Base-by-base conservation (phyloP, 2,113 vertebrate species). In the Macroglossus sobrinus region DNA sequence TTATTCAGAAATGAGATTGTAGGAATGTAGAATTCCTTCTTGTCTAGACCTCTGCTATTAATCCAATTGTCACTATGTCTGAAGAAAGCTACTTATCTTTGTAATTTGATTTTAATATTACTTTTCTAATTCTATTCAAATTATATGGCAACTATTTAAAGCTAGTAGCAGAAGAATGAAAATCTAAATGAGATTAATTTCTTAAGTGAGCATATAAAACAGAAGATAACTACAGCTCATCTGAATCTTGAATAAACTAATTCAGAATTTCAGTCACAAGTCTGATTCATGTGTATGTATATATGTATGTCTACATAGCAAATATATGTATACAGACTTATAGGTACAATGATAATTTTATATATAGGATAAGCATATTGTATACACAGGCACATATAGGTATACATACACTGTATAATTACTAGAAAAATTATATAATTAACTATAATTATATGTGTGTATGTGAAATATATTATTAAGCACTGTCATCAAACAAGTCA, bases 61-160 rank as follows among this genome's bases (percentile, higher is more conserved):
- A 94, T 85, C 64, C 15, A 94, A 91, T n/a, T 96, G 88, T 89
- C 50, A 82, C 30, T 22, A 86, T 93, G 86, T 97, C 86, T 93
- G 71, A 96, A 96, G 71, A 92, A 88, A 94, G 35, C 26, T 38
- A 87, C 30, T 96, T 86, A 94, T 93, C 57, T 89, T 88, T 19
- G 24, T 71, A 93, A 96, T 88, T 91, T 95, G 74, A 93, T 90
- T 93, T 95, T 97, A 94, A 89, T 71, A 89, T 94, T 96, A 93
- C 15, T 89, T 86, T 96, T 43, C 33, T 53, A 92, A 95, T 88
- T 94, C 74, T 91, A 87, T 86, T 91, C 63, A 93, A 91, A 89
- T 96, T 78, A 89, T 57, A 72, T 85, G 66, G 55, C 24, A 94
- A 94, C 91, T 15, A 11, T 71, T 96, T 91, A 88, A 94, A 72